Conservation (phyloP, 2,888 invertebrate genomes). For the Pyrgus malvae region DNA sequence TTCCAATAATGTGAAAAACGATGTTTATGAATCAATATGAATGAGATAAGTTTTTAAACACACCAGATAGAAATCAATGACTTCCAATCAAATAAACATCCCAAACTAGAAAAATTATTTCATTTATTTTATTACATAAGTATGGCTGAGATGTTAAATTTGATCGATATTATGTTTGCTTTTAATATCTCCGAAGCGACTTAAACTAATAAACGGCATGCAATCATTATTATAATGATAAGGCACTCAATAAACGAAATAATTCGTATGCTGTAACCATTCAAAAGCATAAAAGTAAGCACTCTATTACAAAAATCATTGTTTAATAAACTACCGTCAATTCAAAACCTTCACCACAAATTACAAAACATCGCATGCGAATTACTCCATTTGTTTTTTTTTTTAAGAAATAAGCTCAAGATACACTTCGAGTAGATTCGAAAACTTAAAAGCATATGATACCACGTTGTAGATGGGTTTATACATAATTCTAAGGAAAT, state of each 20-base stretch:
- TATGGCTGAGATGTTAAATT: neutral
- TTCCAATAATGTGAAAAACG: too few relatives aligned
- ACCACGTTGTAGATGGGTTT: conserved; percentile 41
- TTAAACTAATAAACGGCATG: conserved; percentile 54
- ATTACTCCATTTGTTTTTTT: conserved; percentile 47
- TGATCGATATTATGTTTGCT: neutral
- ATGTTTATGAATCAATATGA: too few relatives aligned
- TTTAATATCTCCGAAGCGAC: conserved; percentile 42
- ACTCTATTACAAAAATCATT: conserved; percentile 64
- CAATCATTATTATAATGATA: conserved; percentile 53
- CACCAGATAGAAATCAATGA: conserved; percentile 10
- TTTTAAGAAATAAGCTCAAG: too few relatives aligned
- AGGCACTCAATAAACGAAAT: conserved; percentile 61
- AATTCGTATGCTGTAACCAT: conserved; percentile 60
- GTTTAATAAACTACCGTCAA: conserved; percentile 48
- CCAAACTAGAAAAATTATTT: neutral
- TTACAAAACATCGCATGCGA: conserved; percentile 65
- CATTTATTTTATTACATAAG: too few relatives aligned
- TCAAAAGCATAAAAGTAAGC: conserved; percentile 73
- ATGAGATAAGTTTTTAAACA: neutral
- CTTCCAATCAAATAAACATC: neutral
- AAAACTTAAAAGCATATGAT: conserved; percentile 51
- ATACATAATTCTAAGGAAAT: conserved; percentile 44
- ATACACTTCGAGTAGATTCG: conserved; percentile 35
- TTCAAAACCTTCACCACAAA: conserved; percentile 71